Base-by-base conservation (phyloP, 2,113 vertebrate species). In the Chamaetylas fuelleborni region DNA sequence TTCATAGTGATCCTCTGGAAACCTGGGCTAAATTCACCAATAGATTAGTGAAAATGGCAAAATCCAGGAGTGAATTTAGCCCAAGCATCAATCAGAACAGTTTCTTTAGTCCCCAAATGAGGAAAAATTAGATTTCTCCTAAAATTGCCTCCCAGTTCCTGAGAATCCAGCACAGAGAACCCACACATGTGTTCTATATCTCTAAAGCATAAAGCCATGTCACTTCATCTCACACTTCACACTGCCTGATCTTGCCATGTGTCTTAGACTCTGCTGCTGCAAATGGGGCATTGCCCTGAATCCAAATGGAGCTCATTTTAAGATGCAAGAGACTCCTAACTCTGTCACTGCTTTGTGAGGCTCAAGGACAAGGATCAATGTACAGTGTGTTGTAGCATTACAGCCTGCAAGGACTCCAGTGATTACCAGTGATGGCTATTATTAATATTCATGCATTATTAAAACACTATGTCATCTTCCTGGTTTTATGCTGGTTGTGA, bases 161-260 rank as follows among this genome's bases (percentile, higher is more conserved):
- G n/a, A 81, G 51, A 90, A 53, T 47, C 22, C 19, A 66, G 3
- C 26, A 34, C 6, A 83, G 42, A 54, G 62, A 88, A 56, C 4
- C 11, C 64, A 54, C 1, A 2, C 0, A 0, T 1, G 2, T 66
- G 31, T 38, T 29, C 1, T 2, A 4, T 16, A 20, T 48, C 64
- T 25, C 50, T 48, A 66, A 64, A 66, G 22, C 28, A 33, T 3
- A 34, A 89, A 86, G 40, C 22, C 47, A 8, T 29, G 26, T 43
- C 47, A 29, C 23, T 4, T 0, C 24, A 56, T 31, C 53, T 87
- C 40, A 50, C 60, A 34, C 13, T 34, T 67, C 54, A 11, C 15
- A 19, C 22, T 45, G 34, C 33, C 79, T 88, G 76, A 86, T 78
- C 17, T 38, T 83, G 36, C 42, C 28, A 7, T 9, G 9, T 77